phyloP scores from a whole-genome alignment of 2,888 invertebrate species.

The Antheraea assamensis region DNA sequence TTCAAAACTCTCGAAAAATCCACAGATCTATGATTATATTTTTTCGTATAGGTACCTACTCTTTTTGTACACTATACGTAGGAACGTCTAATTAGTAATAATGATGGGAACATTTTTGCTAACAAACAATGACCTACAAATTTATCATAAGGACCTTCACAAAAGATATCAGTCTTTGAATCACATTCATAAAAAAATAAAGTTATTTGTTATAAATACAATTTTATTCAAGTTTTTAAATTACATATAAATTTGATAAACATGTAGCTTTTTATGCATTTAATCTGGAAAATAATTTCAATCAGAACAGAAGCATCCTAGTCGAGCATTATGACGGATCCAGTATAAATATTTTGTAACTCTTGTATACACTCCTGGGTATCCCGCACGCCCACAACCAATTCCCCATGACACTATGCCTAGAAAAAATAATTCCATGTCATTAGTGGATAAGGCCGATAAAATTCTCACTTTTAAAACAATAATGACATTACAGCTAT shows the following conservation, averaged over 20 bases:
- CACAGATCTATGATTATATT: too few relatives aligned
- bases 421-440: constrained; percentile 45
- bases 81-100: neutral
- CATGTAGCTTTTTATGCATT: neutral
- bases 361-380: constrained; percentile 93
- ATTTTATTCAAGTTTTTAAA: neutral
- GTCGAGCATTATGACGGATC: constrained; percentile 88
- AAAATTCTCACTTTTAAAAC: too few relatives aligned
- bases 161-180: neutral
- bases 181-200: neutral
- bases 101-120: neutral
- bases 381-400: constrained; percentile 91
- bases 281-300: constrained; percentile 34
- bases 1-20: too few relatives aligned
- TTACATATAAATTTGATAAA: neutral
- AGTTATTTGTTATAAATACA: neutral
- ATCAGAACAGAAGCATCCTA: constrained; percentile 90
- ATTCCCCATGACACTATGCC: constrained; percentile 95
- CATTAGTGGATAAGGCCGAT: too few relatives aligned
- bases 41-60: too few relatives aligned
- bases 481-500: too few relatives aligned
- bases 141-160: neutral
- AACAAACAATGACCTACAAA: neutral
- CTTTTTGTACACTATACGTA: neutral
- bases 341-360: constrained; percentile 91